A percentile compares a stretch with the other conserved stretches of the same genome.
Evolutionary conservation across 2,113 vertebrate genomes (phyloP).

Genomic region (Corythoichthys intestinalis): DNA sequence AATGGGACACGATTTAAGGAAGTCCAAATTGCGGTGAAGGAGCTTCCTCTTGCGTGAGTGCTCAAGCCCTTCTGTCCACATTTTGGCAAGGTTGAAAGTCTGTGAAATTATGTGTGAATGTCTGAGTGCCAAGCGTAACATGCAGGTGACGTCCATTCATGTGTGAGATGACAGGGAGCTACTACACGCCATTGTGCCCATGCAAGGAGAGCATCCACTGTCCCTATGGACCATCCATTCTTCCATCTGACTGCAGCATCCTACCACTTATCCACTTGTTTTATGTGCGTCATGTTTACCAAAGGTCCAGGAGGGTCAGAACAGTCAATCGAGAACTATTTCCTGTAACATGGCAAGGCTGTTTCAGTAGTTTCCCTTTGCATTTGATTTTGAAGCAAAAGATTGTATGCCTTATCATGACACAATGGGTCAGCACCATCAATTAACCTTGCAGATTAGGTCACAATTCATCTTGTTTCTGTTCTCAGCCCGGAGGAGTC

Average conservation of each 20-base stretch:
- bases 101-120: slow-evolving; percentile 3
- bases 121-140: slow-evolving; percentile 13
- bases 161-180: slow-evolving; percentile 20
- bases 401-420: background rate
- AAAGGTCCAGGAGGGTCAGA: slow-evolving; percentile 4
- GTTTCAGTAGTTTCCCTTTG: background rate
- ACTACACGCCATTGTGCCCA: slow-evolving; percentile 29
- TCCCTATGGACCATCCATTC: slow-evolving; percentile 21
- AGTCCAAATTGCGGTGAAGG: slow-evolving; percentile 14
- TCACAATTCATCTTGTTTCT: slow-evolving; percentile 12
- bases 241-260: slow-evolving; percentile 14
- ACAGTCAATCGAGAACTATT: slow-evolving; percentile 16
- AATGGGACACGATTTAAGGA: slow-evolving; percentile 9
- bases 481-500: background rate
- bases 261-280: slow-evolving; percentile 13
- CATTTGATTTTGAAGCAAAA: background rate
- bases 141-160: slow-evolving; percentile 29
- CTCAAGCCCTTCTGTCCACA: slow-evolving; percentile 35
- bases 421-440: slow-evolving; percentile 6
- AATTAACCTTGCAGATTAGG: background rate
- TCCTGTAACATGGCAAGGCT: slow-evolving; percentile 37
- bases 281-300: slow-evolving; percentile 28
- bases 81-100: slow-evolving; percentile 25
- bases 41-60: slow-evolving; percentile 23
- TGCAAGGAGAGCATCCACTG: slow-evolving; percentile 36